phyloP scores from a whole-genome alignment of 2,113 vertebrate genomes.

The Corydoras sp. region DNA sequence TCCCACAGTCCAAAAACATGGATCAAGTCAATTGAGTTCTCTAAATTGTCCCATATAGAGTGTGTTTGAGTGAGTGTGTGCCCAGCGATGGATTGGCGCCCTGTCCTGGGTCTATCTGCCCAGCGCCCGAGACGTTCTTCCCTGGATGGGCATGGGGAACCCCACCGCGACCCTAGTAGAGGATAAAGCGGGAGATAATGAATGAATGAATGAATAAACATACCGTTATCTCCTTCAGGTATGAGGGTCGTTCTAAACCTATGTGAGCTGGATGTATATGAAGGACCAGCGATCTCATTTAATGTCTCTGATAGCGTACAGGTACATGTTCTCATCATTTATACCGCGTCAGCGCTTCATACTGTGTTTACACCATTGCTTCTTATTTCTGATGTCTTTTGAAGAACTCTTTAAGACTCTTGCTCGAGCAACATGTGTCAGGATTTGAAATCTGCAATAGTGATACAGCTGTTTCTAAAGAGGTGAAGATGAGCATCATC shows the following conservation, averaged over 20 bases:
- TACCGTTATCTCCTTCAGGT: conserved; percentile 41
- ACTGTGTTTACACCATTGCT: neutral
- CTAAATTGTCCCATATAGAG: no score
- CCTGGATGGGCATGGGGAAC: no score
- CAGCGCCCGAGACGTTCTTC: no score
- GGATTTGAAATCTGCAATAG: conserved; percentile 66
- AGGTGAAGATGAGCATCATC: conserved; percentile 45
- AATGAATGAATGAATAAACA: no score
- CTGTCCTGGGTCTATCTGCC: no score
- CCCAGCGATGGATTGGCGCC: no score
- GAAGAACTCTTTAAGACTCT: conserved; percentile 55
- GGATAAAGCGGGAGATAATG: no score
- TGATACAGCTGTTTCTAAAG: conserved; percentile 53
- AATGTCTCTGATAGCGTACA: conserved; percentile 24
- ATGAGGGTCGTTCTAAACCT: conserved; percentile 62
- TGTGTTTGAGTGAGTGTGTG: no score
- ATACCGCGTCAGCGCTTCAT: no score
- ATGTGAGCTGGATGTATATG: conserved; percentile 49
- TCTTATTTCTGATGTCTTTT: neutral
- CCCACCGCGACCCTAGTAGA: no score
- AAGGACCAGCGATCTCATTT: neutral
- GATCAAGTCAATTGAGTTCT: no score
- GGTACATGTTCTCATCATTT: conserved; percentile 33
- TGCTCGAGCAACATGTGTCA: conserved; percentile 61
- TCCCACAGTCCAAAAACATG: no score